Percentiles rank a stretch among this genome's conserved stretches.
phyloP scores from a whole-genome alignment of 2,797 vertebrate genomes.

The Pipistrellus kuhlii region DNA sequence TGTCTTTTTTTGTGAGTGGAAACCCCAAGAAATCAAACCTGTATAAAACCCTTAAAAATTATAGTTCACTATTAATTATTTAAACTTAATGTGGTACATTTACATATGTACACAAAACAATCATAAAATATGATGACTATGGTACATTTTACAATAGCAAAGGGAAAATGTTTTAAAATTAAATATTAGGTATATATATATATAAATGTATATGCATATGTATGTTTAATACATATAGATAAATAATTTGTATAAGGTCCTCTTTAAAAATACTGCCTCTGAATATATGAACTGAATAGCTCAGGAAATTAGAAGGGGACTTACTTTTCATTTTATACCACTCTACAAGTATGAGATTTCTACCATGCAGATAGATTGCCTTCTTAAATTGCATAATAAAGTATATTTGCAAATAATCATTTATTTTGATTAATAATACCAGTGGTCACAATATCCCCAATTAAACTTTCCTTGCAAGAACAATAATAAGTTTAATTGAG shows the following conservation, averaged over 20 bases:
- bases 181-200: background rate
- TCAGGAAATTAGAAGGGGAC: background rate
- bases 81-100: background rate
- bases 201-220: too few relatives aligned
- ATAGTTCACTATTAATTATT: background rate
- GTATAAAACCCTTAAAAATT: background rate
- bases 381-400: background rate
- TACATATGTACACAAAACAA: background rate
- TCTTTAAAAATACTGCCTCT: background rate
- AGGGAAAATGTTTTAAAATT: background rate
- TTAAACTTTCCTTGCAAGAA: conserved; percentile 38
- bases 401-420: conserved; percentile 30
- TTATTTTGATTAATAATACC: conserved; percentile 6
- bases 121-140: background rate
- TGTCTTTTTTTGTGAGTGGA: background rate
- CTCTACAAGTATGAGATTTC: conserved; percentile 2
- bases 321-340: background rate
- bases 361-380: background rate
- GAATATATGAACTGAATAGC: background rate
- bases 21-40: background rate
- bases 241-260: background rate
- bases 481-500: conserved; percentile 12
- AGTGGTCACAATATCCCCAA: background rate
- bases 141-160: background rate
- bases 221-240: background rate